Evolutionary conservation across 2,797 vertebrate genomes (phyloP).

Genomic region (Lophotriccus pileatus): DNA sequence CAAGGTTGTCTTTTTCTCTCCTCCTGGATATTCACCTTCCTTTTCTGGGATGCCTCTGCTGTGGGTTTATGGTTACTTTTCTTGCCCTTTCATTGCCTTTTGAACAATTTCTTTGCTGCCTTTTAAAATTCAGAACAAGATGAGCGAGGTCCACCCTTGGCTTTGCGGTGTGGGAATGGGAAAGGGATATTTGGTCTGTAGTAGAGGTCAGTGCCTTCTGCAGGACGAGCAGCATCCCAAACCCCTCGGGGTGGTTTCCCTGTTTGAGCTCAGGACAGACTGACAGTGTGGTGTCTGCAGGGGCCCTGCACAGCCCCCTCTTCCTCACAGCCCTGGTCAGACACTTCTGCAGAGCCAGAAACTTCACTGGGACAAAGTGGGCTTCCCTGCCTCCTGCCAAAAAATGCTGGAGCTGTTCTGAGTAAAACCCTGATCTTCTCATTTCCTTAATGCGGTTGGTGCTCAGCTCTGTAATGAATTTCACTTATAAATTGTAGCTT

Average conservation of each 20-base stretch:
- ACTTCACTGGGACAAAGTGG: neutral
- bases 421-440: neutral
- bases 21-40: neutral
- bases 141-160: neutral
- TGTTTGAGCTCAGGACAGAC: neutral
- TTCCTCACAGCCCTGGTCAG: neutral
- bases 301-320: neutral
- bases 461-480: neutral
- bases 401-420: neutral
- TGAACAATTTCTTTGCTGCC: neutral
- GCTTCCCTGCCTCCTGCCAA: neutral
- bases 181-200: neutral
- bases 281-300: accelerated
- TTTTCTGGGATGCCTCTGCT: neutral
- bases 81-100: neutral
- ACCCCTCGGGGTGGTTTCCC: accelerated
- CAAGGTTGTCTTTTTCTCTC: neutral
- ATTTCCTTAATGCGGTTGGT: neutral
- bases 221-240: neutral
- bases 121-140: neutral
- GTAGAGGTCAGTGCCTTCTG: accelerated
- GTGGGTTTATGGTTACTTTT: neutral
- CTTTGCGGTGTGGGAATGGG: neutral
- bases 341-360: neutral
- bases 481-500: constrained; percentile 28